Percentiles rank a stretch among this genome's conserved stretches.
phyloP scores from a whole-genome alignment of 2,113 vertebrate species.

The Gymnogyps californianus region DNA sequence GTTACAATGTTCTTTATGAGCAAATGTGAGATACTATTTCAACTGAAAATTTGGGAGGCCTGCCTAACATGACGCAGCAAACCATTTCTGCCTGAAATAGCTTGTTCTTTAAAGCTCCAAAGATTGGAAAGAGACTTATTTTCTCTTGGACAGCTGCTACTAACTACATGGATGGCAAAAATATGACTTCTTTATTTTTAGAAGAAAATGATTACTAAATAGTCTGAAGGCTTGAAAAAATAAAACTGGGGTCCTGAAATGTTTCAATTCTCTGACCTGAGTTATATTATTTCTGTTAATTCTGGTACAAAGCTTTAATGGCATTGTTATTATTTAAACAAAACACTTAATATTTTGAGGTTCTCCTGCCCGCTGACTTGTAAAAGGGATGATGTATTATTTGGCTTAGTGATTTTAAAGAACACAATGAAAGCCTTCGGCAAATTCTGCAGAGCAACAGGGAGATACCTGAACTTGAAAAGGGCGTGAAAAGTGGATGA shows the following conservation, averaged over 20 bases:
- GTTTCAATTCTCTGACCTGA: background rate
- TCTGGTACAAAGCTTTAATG: background rate
- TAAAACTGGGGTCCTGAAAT: background rate
- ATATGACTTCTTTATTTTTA: background rate
- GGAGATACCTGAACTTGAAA: background rate
- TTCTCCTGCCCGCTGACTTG: background rate
- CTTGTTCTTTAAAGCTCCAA: background rate
- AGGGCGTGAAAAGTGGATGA: background rate
- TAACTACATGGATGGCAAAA: background rate
- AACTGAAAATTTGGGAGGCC: slow-evolving; percentile 3
- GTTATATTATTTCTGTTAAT: background rate
- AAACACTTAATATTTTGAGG: background rate
- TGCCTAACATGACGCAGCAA: slow-evolving; percentile 28
- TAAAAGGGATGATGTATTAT: background rate
- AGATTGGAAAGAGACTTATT: slow-evolving; percentile 15
- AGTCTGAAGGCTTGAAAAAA: background rate
- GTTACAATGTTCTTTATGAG: background rate
- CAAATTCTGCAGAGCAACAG: background rate
- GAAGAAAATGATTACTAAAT: background rate
- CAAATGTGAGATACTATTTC: background rate
- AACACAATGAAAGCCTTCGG: background rate
- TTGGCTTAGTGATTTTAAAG: background rate
- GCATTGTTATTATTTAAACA: background rate
- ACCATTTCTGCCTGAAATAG: slow-evolving; percentile 26
- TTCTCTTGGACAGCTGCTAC: slow-evolving; percentile 10